A percentile compares a stretch with the other conserved stretches of the same genome.
Conservation (phyloP, 1,140 invertebrate genomes). For the Polyergus mexicanus region DNA sequence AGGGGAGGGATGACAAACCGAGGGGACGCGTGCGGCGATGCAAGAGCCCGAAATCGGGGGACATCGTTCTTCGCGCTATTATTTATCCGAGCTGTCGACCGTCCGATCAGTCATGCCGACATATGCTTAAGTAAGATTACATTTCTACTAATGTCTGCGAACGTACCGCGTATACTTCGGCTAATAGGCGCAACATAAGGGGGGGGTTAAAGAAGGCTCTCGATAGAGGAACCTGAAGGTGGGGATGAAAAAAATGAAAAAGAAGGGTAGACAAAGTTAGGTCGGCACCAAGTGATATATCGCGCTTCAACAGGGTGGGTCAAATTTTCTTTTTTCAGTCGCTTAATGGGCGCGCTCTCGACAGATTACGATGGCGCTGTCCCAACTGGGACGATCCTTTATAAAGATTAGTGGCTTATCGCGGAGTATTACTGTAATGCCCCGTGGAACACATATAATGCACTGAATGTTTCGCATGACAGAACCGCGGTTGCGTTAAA, state of each 20-base stretch:
- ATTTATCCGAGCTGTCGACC: slow-evolving; percentile 79
- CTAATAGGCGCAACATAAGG: slow-evolving; percentile 72
- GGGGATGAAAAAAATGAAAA: slow-evolving; percentile 28
- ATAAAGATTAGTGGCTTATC: slow-evolving; percentile 84
- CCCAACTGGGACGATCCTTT: slow-evolving; percentile 78
- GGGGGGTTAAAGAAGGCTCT: slow-evolving; percentile 14
- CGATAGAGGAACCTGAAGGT: slow-evolving; percentile 55
- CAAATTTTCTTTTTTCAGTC: slow-evolving; percentile 74
- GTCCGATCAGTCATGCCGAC: slow-evolving; percentile 82
- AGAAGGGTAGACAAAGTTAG: slow-evolving; percentile 58
- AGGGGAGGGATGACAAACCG: slow-evolving; percentile 5
- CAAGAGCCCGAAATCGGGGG: slow-evolving; percentile 55
- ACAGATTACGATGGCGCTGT: slow-evolving; percentile 79
- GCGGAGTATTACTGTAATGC: slow-evolving; percentile 78
- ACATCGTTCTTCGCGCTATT: slow-evolving; percentile 69
- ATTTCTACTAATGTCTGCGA: slow-evolving; percentile 80
- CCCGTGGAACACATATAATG: slow-evolving; percentile 74
- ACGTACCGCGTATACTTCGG: slow-evolving; percentile 69
- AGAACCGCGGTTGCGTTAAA: slow-evolving; percentile 52
- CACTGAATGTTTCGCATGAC: slow-evolving; percentile 29
- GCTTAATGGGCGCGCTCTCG: slow-evolving; percentile 81
- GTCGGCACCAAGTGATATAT: slow-evolving; percentile 77
- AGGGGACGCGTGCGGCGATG: slow-evolving; percentile 47
- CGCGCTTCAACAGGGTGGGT: slow-evolving; percentile 67
- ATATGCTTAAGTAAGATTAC: slow-evolving; percentile 85